Base-by-base conservation (phyloP, 2,113 vertebrate species). In the Acanthisitta chloris region DNA sequence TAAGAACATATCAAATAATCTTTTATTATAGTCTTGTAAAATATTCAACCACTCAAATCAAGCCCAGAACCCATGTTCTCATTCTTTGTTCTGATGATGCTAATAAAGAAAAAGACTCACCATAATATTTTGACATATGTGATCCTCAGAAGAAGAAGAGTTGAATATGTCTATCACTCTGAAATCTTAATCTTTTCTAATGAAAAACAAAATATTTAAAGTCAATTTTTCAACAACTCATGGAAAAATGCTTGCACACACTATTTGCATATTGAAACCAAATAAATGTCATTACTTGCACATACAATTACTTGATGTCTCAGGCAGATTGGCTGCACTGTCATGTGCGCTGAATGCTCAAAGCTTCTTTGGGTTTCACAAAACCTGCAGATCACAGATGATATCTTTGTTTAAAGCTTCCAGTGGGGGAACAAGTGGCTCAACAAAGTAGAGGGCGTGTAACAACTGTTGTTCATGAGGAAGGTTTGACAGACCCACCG, bases 1-100 rank as follows among this genome's bases (percentile, higher is more conserved):
- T 8, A 86, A 77, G 29, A 93, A 81, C 5, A 42, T 31, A 86
- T 19, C 33, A 92, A 86, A 81, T 64, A 67, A 61, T 67, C 7
- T 86, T 92, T 84, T 81, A 81, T 33, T 90, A 34, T 15, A 84
- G 33, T 71, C 51, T 78, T 86, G 65, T 83, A 84, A 92, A 95
- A 74, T 66, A 86, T 45, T 88, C 46, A 78, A 25, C 20, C 62
- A 26, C 49, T 71, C 40, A 36, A 70, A 74, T n/a, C 3, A 24
- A 92, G 26, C 10, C 14, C 24, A 59, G 34, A 92, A 73, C 12
- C 38, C 83, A 38, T 49, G 34, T 54, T 86, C 33, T 80, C 31
- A 73, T 3, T 83, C 34, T 81, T 49, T 77, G 72, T 86, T 88
- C 55, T 45, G 29, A 82, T 36, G 8, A 86, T 23, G 29, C 6